These are phyloP conservation scores for Chloropsis cyanopogon DNA, from an alignment of 2,113 vertebrate genomes.

Conservation along the genomic window DNA sequence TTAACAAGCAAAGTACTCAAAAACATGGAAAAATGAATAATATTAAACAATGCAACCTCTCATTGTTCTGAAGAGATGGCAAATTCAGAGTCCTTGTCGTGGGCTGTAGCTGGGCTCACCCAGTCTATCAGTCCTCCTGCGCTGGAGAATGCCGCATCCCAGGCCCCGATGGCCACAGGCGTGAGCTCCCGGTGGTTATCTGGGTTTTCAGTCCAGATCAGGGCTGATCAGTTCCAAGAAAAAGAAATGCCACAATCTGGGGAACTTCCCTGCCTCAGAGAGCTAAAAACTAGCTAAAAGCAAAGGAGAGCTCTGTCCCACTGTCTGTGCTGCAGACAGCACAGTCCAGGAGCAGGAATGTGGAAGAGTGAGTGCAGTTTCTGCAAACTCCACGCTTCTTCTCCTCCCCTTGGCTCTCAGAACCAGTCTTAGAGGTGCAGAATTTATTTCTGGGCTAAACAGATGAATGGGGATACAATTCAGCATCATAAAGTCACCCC, in stretches of 20 bases:
- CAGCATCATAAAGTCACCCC: too few relatives aligned
- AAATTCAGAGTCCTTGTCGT: not conserved
- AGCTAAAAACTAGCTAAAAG: not conserved
- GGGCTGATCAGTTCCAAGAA: not conserved
- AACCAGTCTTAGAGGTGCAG: not conserved
- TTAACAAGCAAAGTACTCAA: not conserved
- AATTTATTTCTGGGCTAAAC: not conserved
- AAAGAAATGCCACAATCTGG: not conserved
- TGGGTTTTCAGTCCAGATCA: not conserved
- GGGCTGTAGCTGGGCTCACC: rapidly evolving
- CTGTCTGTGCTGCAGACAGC: not conserved
- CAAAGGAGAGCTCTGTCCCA: not conserved
- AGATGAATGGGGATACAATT: not conserved
- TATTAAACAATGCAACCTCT: not conserved
- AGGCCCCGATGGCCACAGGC: rapidly evolving
- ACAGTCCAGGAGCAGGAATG: not conserved
- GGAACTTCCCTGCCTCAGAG: not conserved
- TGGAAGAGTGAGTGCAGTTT: not conserved
- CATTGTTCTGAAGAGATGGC: not conserved
- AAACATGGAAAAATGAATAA: not conserved
- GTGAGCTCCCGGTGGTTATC: not conserved
- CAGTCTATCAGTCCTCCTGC: not conserved
- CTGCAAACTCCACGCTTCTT: rapidly evolving
- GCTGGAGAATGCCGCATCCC: rapidly evolving
- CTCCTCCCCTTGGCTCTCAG: rapidly evolving